Evolutionary conservation across 2,797 vertebrate genomes (phyloP).

Genomic region (Luscinia megarhynchos): DNA sequence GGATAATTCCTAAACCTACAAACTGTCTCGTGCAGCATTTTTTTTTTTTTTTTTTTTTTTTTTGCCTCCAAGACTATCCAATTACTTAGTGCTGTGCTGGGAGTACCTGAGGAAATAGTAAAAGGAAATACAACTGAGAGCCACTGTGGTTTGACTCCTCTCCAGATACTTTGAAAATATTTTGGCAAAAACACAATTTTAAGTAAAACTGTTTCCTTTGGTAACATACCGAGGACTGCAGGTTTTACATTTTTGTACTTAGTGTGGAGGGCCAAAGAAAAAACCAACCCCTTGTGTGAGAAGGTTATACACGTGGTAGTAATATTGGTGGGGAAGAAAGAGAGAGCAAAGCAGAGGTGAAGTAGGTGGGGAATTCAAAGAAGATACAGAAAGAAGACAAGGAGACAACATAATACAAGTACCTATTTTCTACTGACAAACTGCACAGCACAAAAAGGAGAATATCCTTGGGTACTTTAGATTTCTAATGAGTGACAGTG

Average conservation of each 20-base stretch:
- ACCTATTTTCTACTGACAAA: neutral
- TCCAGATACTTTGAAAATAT: constrained; percentile 86
- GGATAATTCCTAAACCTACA: constrained; percentile 80
- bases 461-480: neutral
- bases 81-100: constrained; percentile 79
- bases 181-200: constrained; percentile 84
- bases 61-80: constrained; percentile 75
- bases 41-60: neutral
- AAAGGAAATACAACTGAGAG: constrained; percentile 85
- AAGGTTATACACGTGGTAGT: constrained; percentile 46
- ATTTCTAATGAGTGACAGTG: neutral
- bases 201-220: constrained; percentile 87
- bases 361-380: neutral
- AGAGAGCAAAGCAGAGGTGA: neutral
- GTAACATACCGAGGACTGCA: constrained; percentile 80
- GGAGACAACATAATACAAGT: constrained; percentile 1
- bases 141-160: constrained; percentile 82
- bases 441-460: neutral
- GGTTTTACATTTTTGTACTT: constrained; percentile 80
- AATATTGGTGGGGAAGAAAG: neutral
- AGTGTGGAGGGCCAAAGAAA: constrained; percentile 40
- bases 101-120: constrained; percentile 82
- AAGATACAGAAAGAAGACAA: neutral
- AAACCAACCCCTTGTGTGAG: neutral
- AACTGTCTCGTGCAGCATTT: constrained; percentile 68